A percentile compares a stretch with the other conserved stretches of the same genome.
These are phyloP conservation scores for Nomada lathburiana DNA, from an alignment of 2,888 invertebrate species.

Conservation along the genomic window DNA sequence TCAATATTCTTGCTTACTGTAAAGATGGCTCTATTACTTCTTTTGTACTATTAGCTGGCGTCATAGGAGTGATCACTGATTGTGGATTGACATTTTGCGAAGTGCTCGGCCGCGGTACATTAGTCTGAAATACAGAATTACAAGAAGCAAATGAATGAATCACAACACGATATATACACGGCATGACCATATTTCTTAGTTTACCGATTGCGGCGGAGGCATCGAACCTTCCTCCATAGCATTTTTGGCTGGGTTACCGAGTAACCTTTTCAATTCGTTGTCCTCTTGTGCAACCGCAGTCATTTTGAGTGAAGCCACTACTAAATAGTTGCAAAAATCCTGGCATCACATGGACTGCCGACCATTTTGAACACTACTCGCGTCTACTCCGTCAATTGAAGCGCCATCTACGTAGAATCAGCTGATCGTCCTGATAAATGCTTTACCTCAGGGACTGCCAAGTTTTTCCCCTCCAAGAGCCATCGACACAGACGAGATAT, in stretches of 20 bases:
- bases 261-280: conserved; percentile 77
- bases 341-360: conserved; percentile 21
- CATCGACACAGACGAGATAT: too few species aligned
- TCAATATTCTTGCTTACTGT: conserved; percentile 73
- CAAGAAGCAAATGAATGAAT: too few species aligned
- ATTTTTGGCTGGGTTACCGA: conserved; percentile 78
- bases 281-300: conserved; percentile 66
- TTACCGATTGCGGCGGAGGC: conserved; percentile 81
- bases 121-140: conserved; percentile 72
- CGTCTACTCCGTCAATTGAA: not conserved
- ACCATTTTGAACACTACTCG: conserved; percentile 42
- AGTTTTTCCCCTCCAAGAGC: too few species aligned
- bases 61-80: conserved; percentile 75
- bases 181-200: conserved; percentile 51
- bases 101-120: conserved; percentile 78
- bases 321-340: conserved; percentile 33
- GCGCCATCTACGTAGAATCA: conserved; percentile 23
- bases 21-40: conserved; percentile 79
- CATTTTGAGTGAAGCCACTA: conserved; percentile 38
- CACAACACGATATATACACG: not conserved
- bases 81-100: conserved; percentile 79
- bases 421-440: conserved; percentile 8
- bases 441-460: too few species aligned
- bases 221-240: conserved; percentile 77
- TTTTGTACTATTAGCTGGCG: conserved; percentile 74